These are phyloP conservation scores for Malurus alboscapulatus DNA, from an alignment of 2,113 vertebrate species.

Conservation along the genomic window DNA sequence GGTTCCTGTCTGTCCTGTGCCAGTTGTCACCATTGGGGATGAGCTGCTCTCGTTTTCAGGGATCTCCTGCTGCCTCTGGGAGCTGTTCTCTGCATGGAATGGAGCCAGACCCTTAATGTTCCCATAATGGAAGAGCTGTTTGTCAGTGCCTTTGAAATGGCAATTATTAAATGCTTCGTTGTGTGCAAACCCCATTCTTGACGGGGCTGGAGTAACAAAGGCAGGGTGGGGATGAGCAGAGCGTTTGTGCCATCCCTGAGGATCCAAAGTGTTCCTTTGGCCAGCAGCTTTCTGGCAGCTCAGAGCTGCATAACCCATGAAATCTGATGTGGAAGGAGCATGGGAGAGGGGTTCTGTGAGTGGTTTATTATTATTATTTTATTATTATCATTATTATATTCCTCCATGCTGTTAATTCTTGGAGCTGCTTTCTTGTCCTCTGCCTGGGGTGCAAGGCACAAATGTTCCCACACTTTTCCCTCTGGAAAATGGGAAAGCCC, in stretches of 20 bases:
- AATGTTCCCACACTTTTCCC: neutral
- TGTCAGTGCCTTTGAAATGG: neutral
- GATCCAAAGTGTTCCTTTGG: neutral
- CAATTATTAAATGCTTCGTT: slow-evolving; percentile 19
- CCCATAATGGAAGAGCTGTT: neutral
- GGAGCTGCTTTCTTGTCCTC: neutral
- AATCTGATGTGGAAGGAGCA: neutral
- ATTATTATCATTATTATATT: neutral
- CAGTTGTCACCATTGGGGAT: rapidly evolving
- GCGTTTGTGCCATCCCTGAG: neutral
- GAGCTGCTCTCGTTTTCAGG: neutral
- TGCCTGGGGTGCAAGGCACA: neutral
- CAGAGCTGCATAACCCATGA: neutral
- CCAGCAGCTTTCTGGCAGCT: neutral
- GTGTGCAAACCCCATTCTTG: neutral
- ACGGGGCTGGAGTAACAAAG: neutral
- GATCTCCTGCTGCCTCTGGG: neutral
- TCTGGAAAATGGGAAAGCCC: neutral
- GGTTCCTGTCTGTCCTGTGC: neutral
- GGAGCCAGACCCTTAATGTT: neutral
- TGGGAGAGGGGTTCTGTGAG: neutral
- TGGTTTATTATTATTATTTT: neutral
- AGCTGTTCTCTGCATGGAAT: neutral
- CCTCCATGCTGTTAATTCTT: neutral
- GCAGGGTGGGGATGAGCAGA: neutral